These are phyloP conservation scores for Caenorhabditis tropicalis DNA, from an alignment of 1,140 invertebrate genomes.

Conservation along the genomic window DNA sequence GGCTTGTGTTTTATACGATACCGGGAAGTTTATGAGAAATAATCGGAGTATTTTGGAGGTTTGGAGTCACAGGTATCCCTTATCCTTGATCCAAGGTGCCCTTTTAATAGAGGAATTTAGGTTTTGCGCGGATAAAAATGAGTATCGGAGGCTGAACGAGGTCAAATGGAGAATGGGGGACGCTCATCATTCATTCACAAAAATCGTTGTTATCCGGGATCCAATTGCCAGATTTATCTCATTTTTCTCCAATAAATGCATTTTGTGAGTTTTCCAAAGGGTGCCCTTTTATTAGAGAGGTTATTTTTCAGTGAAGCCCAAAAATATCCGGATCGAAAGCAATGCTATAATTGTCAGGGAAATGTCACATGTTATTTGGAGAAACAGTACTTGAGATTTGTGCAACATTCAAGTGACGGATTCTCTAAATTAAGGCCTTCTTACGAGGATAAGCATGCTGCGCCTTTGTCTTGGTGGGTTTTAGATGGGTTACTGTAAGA, in stretches of 20 bases:
- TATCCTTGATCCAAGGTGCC: no score
- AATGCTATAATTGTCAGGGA: constrained; percentile 17
- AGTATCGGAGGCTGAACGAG: neutral
- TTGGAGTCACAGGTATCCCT: neutral
- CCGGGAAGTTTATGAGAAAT: neutral
- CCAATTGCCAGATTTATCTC: constrained; percentile 16
- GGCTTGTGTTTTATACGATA: constrained; percentile 1
- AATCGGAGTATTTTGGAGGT: constrained; percentile 26
- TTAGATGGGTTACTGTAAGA: no score
- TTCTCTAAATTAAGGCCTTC: neutral
- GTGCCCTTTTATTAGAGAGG: no score
- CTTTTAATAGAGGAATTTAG: neutral
- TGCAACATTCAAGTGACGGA: neutral
- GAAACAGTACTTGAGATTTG: constrained; percentile 5
- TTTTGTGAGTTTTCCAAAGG: neutral
- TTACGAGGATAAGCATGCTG: constrained; percentile 28
- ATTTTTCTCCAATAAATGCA: constrained; percentile 28
- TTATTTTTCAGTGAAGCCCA: constrained; percentile 12
- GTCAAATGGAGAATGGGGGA: constrained; percentile 23
- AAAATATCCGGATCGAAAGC: constrained; percentile 1
- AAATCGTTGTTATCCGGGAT: neutral
- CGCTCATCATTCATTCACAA: constrained; percentile 3
- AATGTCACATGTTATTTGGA: constrained; percentile 7
- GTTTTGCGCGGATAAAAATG: constrained; percentile 15
- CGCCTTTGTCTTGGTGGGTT: neutral